Conservation (phyloP, 2,797 vertebrate genomes). For the Enteromius anoplus region DNA sequence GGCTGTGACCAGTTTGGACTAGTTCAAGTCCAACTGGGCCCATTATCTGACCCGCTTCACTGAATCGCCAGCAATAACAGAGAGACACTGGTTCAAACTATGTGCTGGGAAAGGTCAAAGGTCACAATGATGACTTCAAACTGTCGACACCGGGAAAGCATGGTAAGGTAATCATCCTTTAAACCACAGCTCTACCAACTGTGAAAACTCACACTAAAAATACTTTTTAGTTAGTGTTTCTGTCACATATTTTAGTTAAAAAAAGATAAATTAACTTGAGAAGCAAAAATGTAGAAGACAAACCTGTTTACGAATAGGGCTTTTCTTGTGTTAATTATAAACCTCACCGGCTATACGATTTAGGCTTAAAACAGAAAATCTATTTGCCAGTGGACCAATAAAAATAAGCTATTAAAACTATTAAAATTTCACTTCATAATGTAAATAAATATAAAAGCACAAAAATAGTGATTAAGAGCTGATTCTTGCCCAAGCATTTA, state of each 20-base stretch:
- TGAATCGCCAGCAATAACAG: conserved; percentile 60
- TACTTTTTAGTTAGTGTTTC: not conserved
- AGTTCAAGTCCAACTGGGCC: conserved; percentile 47
- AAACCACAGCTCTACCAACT: conserved; percentile 8
- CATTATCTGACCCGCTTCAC: conserved; percentile 57
- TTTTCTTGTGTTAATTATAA: not conserved
- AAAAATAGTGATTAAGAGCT: not conserved
- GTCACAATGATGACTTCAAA: conserved; percentile 48
- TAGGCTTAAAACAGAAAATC: not conserved
- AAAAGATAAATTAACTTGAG: not conserved
- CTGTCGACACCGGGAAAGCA: conserved; percentile 47
- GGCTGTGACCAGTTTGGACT: conserved; percentile 52
- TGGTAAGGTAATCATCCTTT: conserved; percentile 45
- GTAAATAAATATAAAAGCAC: not conserved
- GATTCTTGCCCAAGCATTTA: conserved; percentile 6
- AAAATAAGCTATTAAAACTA: not conserved
- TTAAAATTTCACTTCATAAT: not conserved
- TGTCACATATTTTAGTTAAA: not conserved
- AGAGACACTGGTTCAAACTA: conserved; percentile 36
- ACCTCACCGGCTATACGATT: not conserved
- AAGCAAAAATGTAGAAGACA: not conserved
- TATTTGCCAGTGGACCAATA: not conserved
- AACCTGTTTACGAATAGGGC: not conserved
- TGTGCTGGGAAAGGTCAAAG: conserved; percentile 58
- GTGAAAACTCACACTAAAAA: not conserved